These are phyloP conservation scores for Neoniphon sammara DNA, from an alignment of 2,797 vertebrate genomes.

Conservation along the genomic window DNA sequence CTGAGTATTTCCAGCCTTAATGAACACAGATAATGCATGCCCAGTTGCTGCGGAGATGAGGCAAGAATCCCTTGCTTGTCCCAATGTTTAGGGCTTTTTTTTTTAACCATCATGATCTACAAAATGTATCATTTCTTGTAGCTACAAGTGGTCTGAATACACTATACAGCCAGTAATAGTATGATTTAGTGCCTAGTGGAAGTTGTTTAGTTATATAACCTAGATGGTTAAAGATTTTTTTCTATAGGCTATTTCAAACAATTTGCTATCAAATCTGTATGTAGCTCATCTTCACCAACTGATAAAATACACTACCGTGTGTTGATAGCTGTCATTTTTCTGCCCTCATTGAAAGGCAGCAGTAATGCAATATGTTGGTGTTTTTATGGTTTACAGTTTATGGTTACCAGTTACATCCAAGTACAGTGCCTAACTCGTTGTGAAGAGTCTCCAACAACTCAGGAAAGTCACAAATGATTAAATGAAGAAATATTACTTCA, in stretches of 20 bases:
- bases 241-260: too few species aligned
- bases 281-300: background rate
- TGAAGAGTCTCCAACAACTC: background rate
- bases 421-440: background rate
- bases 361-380: too few species aligned
- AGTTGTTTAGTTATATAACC: too few species aligned
- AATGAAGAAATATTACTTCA: background rate
- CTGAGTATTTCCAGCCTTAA: conserved; percentile 57
- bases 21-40: conserved; percentile 53
- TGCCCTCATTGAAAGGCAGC: too few species aligned
- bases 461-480: background rate
- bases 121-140: background rate
- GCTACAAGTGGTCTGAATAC: background rate
- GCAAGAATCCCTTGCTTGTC: conserved; percentile 46
- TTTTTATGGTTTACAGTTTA: background rate
- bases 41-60: conserved; percentile 56
- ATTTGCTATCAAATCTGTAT: too few species aligned
- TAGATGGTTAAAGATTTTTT: too few species aligned
- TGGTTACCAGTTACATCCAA: background rate
- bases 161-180: background rate
- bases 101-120: background rate
- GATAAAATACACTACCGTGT: background rate
- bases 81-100: conserved; percentile 9
- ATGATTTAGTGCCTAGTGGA: too few species aligned
- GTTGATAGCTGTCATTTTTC: too few species aligned